Conservation (phyloP, 2,888 invertebrate genomes). For the Pristionchus japonicus region DNA sequence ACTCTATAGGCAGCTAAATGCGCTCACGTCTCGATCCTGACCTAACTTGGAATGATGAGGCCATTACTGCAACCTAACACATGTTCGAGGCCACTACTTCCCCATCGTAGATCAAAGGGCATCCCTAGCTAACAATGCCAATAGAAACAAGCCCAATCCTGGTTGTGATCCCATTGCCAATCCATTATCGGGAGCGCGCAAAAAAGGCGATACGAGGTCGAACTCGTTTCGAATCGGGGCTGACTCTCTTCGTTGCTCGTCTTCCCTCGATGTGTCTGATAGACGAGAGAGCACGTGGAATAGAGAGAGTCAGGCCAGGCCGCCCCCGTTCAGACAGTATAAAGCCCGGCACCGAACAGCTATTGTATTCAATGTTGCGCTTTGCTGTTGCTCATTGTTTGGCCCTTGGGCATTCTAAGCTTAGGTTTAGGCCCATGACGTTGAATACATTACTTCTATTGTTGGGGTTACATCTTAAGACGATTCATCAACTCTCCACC, state of each 20-base stretch:
- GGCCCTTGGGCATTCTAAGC: no score
- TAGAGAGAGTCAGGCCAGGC: no score
- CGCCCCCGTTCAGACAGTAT: neutral
- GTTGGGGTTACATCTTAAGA: no score
- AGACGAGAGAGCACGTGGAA: neutral
- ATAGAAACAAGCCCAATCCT: conserved; percentile 17
- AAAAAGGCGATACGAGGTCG: conserved; percentile 11
- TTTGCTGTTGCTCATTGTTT: neutral
- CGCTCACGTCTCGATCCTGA: neutral
- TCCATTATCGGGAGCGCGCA: conserved; percentile 21
- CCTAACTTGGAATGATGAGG: neutral
- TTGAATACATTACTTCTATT: no score
- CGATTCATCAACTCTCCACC: no score
- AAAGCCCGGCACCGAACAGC: neutral
- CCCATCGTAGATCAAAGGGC: neutral
- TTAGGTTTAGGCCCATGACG: no score
- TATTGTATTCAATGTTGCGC: neutral
- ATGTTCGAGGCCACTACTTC: neutral
- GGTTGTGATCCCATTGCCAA: neutral
- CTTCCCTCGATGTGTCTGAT: no score
- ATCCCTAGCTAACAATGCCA: neutral
- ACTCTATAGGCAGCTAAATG: no score
- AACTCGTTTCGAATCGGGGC: conserved; percentile 27
- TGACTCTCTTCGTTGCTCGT: no score
- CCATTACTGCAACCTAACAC: neutral